Base-by-base conservation (phyloP, 2,888 invertebrate species). In the Epinotia demarniana region DNA sequence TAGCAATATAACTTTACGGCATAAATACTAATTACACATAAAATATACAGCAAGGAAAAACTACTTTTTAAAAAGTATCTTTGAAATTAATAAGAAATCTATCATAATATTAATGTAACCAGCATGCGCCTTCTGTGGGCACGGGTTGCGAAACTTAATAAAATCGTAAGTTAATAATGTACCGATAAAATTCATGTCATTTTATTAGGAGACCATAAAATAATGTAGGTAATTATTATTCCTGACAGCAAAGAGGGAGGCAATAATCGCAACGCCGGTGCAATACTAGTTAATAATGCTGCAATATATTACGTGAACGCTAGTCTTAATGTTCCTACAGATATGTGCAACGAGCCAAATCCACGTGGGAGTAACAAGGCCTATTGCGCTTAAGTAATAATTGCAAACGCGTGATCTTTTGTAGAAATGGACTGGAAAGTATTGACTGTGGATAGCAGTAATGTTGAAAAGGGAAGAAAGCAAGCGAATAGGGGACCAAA, bases 331-430 rank as follows among this genome's bases (percentile, higher is more conserved):
- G 75, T 71, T 71, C 75, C 60, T 66, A 27, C 53, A 75, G 75
- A 75, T 75, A 75, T 75, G 53, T 75, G 53, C 75, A 71, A 49
- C 70, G 74, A 70, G 70, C 58, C 53, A 71, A 75, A 75, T 58
- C 75, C 53, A 64, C 75, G 75, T 75, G 75, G 75, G 75, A 71
- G 75, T 75, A 66, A 63, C 60, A 62, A 63, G 68, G 27, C 63
- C 68, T 53, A 71, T 70, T 71, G 68, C 70, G 53, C 64, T 64
- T 66, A 75, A 66, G 64, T 27, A 66, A 70, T 71, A 75, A 75
- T 75, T 71, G 75, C 66, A 53, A 75, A 66, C 27, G 64, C 70
- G 64, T 75, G 75, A 70, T 71, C 70, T 60, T 63, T 75, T 60
- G 64, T 75, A 60, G 64, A 64, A 70, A 70, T 60, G 53, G 53